Percentiles rank a stretch among this genome's conserved stretches.
Conservation (phyloP, 2,113 vertebrate genomes). For the Muntiacus reevesi region DNA sequence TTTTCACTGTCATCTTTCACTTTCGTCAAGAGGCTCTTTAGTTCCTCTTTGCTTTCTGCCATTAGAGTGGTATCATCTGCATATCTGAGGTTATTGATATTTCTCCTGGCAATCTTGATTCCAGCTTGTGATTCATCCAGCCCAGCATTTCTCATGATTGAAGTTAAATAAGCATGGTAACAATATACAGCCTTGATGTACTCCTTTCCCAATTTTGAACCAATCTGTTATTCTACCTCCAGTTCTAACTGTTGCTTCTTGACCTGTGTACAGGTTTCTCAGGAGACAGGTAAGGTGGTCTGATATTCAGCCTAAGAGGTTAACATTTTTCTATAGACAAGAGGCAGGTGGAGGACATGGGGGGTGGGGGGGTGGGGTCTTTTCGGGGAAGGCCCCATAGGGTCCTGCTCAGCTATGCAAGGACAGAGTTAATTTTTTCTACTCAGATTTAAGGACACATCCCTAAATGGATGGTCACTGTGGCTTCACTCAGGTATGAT, state of each 20-base stretch:
- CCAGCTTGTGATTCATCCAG: background rate
- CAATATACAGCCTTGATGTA: background rate
- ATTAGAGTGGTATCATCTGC: background rate
- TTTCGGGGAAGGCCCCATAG: background rate
- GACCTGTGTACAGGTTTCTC: background rate
- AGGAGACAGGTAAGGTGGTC: background rate
- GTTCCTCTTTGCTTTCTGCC: background rate
- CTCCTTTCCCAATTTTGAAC: background rate
- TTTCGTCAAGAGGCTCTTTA: background rate
- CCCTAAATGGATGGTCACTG: background rate
- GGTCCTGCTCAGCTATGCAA: background rate
- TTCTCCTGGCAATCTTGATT: no score
- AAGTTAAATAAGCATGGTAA: background rate
- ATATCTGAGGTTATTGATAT: background rate
- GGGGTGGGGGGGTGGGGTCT: rapidly evolving
- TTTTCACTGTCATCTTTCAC: background rate
- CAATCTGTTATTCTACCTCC: background rate
- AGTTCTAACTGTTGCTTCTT: background rate
- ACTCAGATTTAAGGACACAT: background rate
- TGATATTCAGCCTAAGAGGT: background rate
- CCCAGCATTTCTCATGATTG: background rate
- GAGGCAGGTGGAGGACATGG: background rate
- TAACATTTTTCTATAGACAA: background rate
- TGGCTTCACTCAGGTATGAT: background rate
- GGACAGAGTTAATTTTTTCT: background rate